phyloP scores from a whole-genome alignment of 2,888 invertebrate species.

The Spilosoma lubricipeda region DNA sequence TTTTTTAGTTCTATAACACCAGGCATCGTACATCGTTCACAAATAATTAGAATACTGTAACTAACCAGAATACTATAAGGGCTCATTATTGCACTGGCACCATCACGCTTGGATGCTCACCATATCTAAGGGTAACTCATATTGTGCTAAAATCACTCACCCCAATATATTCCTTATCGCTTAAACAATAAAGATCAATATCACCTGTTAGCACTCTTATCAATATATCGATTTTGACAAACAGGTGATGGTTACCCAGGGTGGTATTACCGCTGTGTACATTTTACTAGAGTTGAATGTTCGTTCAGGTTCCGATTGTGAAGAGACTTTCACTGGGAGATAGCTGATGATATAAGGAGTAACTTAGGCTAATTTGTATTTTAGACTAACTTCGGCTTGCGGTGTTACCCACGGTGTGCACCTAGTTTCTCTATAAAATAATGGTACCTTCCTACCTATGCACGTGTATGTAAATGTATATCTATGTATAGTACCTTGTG shows the following conservation, averaged over 20 bases:
- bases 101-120: slow-evolving; percentile 59
- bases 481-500: too few species aligned
- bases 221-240: slow-evolving; percentile 59
- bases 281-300: slow-evolving; percentile 46
- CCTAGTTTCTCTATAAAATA: too few species aligned
- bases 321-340: too few species aligned
- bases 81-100: slow-evolving; percentile 36
- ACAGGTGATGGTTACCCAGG: slow-evolving; percentile 53
- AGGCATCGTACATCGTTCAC: neutral
- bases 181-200: slow-evolving; percentile 25
- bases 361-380: too few species aligned
- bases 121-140: slow-evolving; percentile 47
- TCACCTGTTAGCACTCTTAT: slow-evolving; percentile 40
- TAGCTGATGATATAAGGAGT: too few species aligned
- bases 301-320: neutral
- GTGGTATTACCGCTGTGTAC: slow-evolving; percentile 38
- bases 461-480: too few species aligned
- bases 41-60: neutral
- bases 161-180: slow-evolving; percentile 13
- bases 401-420: too few species aligned
- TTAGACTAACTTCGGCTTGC: too few species aligned
- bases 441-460: too few species aligned
- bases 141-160: slow-evolving; percentile 32
- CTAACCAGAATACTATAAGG: neutral
- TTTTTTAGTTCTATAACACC: neutral